phyloP scores from a whole-genome alignment of 2,888 invertebrate species.

The Caradrina clavipalpis region DNA sequence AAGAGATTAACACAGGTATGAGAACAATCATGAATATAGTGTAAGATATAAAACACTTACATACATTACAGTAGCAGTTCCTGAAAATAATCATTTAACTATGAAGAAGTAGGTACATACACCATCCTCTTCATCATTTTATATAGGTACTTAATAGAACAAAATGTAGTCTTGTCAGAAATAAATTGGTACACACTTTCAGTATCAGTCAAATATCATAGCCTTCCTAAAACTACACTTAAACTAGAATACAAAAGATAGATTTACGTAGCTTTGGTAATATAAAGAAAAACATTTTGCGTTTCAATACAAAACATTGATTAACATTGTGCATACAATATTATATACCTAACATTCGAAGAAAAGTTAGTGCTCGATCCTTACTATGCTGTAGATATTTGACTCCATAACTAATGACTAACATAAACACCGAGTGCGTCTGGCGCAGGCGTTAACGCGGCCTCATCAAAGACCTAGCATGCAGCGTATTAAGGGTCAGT shows the following conservation, averaged over 20 bases:
- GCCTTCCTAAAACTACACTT: slow-evolving; percentile 72
- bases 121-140: slow-evolving; percentile 1
- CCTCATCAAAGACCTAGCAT: slow-evolving; percentile 4
- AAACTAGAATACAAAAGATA: slow-evolving; percentile 66
- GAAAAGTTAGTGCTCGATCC: slow-evolving; percentile 19
- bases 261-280: slow-evolving; percentile 76
- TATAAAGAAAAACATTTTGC: slow-evolving; percentile 59
- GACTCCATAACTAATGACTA: slow-evolving; percentile 23
- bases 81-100: slow-evolving; percentile 8
- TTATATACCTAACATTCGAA: slow-evolving; percentile 30
- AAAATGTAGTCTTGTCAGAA: slow-evolving; percentile 26
- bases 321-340: slow-evolving; percentile 42
- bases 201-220: slow-evolving; percentile 77
- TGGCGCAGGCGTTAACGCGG: background rate
- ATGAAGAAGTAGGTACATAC: background rate
- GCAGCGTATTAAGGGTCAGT: slow-evolving; percentile 11
- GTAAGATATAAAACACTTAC: slow-evolving; percentile 25
- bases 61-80: slow-evolving; percentile 26
- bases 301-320: slow-evolving; percentile 49
- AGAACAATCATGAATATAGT: slow-evolving; percentile 29
- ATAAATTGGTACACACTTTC: slow-evolving; percentile 50
- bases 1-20: slow-evolving; percentile 30
- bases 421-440: slow-evolving; percentile 19
- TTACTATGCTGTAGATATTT: slow-evolving; percentile 16
- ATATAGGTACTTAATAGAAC: slow-evolving; percentile 9